Evolutionary conservation across 2,888 invertebrate genomes (phyloP).

Genomic region (Hypomecis punctinalis): DNA sequence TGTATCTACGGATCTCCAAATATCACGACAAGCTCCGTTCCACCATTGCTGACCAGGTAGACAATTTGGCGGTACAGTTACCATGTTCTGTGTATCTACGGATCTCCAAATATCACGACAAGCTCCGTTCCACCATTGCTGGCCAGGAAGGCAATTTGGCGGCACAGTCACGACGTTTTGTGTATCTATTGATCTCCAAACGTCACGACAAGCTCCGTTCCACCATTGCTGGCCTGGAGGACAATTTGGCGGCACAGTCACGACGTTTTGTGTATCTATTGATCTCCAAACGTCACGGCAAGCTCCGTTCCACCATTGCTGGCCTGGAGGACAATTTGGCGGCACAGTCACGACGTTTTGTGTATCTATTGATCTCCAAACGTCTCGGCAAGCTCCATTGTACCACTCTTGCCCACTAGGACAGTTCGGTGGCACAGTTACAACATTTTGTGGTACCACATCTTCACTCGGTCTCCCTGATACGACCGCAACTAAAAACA

Average conservation of each 20-base stretch:
- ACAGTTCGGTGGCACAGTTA: slow-evolving; percentile 31
- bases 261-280: slow-evolving; percentile 4
- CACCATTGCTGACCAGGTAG: slow-evolving; percentile 29
- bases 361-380: slow-evolving; percentile 5
- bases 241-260: slow-evolving; percentile 33
- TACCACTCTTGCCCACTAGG: slow-evolving; percentile 32
- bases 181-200: neutral
- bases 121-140: slow-evolving; percentile 20
- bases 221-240: slow-evolving; percentile 28
- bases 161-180: slow-evolving; percentile 18
- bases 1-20: slow-evolving; percentile 4
- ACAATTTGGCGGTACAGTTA: slow-evolving; percentile 31
- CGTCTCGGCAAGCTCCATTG: slow-evolving; percentile 16
- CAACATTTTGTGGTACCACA: slow-evolving; percentile 20
- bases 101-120: slow-evolving; percentile 15
- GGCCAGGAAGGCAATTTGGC: slow-evolving; percentile 21
- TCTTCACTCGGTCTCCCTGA: slow-evolving; percentile 26
- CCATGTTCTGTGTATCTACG: neutral
- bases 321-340: slow-evolving; percentile 31
- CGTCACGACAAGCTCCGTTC: slow-evolving; percentile 24
- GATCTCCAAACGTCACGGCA: slow-evolving; percentile 1
- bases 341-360: slow-evolving; percentile 17
- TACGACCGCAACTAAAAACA: slow-evolving; percentile 12
- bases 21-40: slow-evolving; percentile 26
- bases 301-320: slow-evolving; percentile 24